A percentile compares a stretch with the other conserved stretches of the same genome.
Evolutionary conservation across 2,888 invertebrate species (phyloP).

Genomic region (Monoplex corrugatus): DNA sequence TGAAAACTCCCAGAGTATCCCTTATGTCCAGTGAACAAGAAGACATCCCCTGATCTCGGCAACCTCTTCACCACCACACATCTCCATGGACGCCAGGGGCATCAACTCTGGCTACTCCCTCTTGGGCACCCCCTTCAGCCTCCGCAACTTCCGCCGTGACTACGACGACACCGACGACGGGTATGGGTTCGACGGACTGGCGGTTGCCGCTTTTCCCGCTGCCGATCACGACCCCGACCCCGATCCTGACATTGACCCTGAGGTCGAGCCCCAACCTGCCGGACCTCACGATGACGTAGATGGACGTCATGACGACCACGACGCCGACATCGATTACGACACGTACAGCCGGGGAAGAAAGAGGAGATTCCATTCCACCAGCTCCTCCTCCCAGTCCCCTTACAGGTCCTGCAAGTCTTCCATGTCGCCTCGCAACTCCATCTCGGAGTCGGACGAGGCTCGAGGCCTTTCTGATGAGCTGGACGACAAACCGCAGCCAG

Average conservation of each 20-base stretch:
- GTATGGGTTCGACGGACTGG: neutral
- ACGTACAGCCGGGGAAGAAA: conserved; percentile 23
- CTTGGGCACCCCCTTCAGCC: neutral
- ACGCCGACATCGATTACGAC: conserved; percentile 40
- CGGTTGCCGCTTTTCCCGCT: neutral
- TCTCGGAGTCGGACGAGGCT: conserved; percentile 11
- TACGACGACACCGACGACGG: conserved; percentile 14
- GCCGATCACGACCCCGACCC: neutral
- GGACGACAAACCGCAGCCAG: neutral
- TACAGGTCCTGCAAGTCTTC: conserved; percentile 26
- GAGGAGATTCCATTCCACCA: conserved; percentile 39
- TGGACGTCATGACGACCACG: neutral
- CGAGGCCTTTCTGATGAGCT: neutral
- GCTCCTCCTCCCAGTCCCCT: conserved; percentile 42
- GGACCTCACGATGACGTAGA: neutral
- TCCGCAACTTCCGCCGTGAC: conserved; percentile 29
- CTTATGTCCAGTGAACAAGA: too few species aligned
- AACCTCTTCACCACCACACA: neutral
- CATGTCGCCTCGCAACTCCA: conserved; percentile 29
- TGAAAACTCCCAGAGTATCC: too few species aligned
- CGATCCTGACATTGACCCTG: neutral
- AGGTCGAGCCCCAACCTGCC: neutral
- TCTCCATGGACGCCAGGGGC: neutral
- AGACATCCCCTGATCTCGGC: neutral
- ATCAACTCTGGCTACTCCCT: conserved; percentile 17